phyloP scores from a whole-genome alignment of 2,888 invertebrate genomes.

The Celastrina argiolus region DNA sequence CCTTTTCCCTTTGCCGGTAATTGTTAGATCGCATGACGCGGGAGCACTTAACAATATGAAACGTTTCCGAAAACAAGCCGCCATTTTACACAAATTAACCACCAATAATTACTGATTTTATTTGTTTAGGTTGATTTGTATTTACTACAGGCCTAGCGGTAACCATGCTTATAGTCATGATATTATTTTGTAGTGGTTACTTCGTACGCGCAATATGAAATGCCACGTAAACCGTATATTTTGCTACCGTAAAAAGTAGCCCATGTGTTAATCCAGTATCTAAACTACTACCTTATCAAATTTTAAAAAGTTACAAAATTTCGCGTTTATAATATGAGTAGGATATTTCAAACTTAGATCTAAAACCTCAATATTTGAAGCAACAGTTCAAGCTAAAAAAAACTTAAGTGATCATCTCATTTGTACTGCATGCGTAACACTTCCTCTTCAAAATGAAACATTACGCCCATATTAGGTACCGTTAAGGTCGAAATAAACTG shows the following conservation, averaged over 20 bases:
- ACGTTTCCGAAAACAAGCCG: constrained; percentile 67
- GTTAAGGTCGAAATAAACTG: background rate
- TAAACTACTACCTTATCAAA: too few species aligned
- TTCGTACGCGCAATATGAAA: too few species aligned
- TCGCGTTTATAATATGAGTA: too few species aligned
- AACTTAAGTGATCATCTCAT: constrained; percentile 1
- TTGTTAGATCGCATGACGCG: constrained; percentile 58
- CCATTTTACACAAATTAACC: constrained; percentile 54
- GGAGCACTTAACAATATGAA: constrained; percentile 50
- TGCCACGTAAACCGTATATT: too few species aligned
- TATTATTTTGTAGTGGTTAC: too few species aligned
- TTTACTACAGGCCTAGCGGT: too few species aligned
- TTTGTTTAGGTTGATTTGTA: constrained; percentile 15
- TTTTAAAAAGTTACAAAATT: too few species aligned
- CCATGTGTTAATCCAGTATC: too few species aligned
- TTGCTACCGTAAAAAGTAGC: too few species aligned
- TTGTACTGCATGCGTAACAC: background rate
- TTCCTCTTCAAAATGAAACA: constrained; percentile 3
- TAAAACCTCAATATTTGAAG: background rate
- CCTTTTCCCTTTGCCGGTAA: constrained; percentile 40
- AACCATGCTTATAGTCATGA: too few species aligned
- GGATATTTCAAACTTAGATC: too few species aligned
- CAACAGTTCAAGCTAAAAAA: background rate
- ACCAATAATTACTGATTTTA: constrained; percentile 20
- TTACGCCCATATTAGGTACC: constrained; percentile 13